A percentile compares a stretch with the other conserved stretches of the same genome.
Conservation (phyloP, 2,113 vertebrate species). For the Acanthochromis polyacanthus region DNA sequence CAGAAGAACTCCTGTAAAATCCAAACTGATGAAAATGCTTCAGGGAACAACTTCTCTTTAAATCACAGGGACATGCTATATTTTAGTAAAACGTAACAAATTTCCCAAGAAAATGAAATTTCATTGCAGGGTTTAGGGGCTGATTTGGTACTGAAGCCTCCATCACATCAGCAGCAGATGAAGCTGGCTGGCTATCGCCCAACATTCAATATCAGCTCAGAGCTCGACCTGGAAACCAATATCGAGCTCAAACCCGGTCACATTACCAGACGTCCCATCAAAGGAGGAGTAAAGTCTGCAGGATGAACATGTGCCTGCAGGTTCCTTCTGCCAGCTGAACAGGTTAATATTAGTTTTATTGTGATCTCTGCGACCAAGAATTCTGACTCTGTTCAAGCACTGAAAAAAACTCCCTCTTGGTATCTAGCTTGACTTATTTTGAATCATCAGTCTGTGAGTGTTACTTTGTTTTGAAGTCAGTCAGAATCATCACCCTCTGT, state of each 20-base stretch:
- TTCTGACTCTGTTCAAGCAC: no score
- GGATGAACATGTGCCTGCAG: conserved; percentile 4
- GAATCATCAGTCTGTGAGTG: no score
- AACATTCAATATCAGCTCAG: conserved; percentile 13
- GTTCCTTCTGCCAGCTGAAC: neutral
- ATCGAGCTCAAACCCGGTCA: neutral
- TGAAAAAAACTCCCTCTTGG: no score
- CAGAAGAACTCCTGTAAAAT: conserved; percentile 17
- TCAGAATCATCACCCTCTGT: no score
- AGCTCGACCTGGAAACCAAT: conserved; percentile 5
- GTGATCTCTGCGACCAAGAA: neutral
- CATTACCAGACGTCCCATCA: conserved; percentile 8
- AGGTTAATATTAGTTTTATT: conserved; percentile 1
- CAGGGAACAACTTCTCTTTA: neutral
- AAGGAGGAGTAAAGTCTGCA: conserved; percentile 21
- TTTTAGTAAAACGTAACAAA: conserved; percentile 14
- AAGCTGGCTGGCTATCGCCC: neutral
- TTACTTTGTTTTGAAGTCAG: no score
- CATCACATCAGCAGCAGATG: conserved; percentile 35
- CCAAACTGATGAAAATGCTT: conserved; percentile 41
- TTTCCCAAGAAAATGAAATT: conserved; percentile 32
- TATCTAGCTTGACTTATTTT: no score
- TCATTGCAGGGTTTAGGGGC: conserved; percentile 28
- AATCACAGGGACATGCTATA: neutral
- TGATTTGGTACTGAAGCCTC: conserved; percentile 13